Evolutionary conservation across 2,113 vertebrate species (phyloP).

Genomic region (Gasterosteus aculeatus): DNA sequence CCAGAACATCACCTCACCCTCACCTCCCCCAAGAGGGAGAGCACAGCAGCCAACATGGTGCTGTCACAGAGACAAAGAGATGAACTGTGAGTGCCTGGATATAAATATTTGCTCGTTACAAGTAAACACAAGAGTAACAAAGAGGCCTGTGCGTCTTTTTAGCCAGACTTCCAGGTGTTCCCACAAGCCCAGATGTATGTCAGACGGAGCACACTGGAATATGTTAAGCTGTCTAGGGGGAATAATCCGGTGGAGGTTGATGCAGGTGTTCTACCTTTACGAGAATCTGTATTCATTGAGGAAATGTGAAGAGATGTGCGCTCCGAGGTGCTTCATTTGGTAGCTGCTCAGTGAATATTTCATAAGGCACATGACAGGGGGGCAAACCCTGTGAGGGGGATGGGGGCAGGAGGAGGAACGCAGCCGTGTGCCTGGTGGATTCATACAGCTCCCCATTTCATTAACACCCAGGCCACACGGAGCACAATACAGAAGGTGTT

Average conservation of each 20-base stretch:
- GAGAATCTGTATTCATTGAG: constrained; percentile 6
- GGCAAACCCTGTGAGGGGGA: constrained; percentile 44
- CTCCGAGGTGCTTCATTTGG: constrained; percentile 53
- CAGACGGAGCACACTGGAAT: constrained; percentile 1
- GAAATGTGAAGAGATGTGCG: constrained; percentile 36
- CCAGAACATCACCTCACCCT: constrained; percentile 78
- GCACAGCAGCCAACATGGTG: constrained; percentile 91
- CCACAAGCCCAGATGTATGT: not conserved
- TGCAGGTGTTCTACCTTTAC: constrained; percentile 23
- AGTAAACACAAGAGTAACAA: constrained; percentile 46
- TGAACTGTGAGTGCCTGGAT: constrained; percentile 90
- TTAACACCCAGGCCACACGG: not conserved
- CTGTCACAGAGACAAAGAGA: constrained; percentile 99
- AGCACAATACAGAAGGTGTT: not conserved
- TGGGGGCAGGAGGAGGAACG: constrained; percentile 33
- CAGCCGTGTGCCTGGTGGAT: constrained; percentile 7
- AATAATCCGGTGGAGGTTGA: constrained; percentile 1
- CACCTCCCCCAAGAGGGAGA: constrained; percentile 78
- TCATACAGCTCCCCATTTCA: not conserved
- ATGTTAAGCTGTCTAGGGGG: not conserved
- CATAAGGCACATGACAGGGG: constrained; percentile 66
- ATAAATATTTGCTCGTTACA: constrained; percentile 38
- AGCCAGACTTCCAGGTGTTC: constrained; percentile 1
- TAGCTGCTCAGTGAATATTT: constrained; percentile 78
- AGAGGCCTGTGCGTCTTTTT: not conserved